Evolutionary conservation across 2,797 vertebrate species (phyloP), one percentile per base, ranked within the genome.

Genomic region (Chromobotia macracanthus): DNA sequence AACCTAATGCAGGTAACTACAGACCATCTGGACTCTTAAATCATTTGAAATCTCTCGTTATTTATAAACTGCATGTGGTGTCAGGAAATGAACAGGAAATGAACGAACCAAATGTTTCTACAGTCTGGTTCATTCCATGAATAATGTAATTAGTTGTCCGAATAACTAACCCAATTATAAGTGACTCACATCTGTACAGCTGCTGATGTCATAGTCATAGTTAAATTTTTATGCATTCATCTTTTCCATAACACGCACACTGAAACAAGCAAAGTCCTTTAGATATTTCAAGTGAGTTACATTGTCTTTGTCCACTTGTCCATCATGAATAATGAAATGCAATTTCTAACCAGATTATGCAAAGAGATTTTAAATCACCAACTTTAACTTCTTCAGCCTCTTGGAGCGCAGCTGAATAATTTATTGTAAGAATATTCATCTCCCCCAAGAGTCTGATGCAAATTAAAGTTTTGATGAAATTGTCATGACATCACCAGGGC

Each of bases 401-500:
- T 71, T 65, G 55, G 15, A 68, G 31, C 63, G 50, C 16, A 72
- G 79, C 38, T 84, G 76, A 81, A 82, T 84, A 79, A 72, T 72
- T 66, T 13, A 56, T 79, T 48, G 66, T 63, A 66, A 67, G 38
- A 68, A 18, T 44, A 75, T 79, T 65, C 50, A 70, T 69, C 66
- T 66, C 44, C 19, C 41, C 18, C 41, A 21, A 12, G 10, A 70
- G 53, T 35, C 31, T 61, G 25, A 81, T 75, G 23, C n/a, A 66
- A 75, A 75, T 69, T n/a, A 66, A 58, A 69, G 31, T 75, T 72
- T 63, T 68, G 31, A 80, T 68, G 68, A 55, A 71, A 61, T 41
- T 51, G 53, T 81, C 50, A 58, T 80, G 82, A 65, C 56, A 69
- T 76, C 51, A 63, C 44, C 23, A 25, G 12, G 55, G 46, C 50